Percentiles rank a stretch among this genome's conserved stretches.
phyloP scores from a whole-genome alignment of 2,888 invertebrate species.

The Micropterix aruncella region DNA sequence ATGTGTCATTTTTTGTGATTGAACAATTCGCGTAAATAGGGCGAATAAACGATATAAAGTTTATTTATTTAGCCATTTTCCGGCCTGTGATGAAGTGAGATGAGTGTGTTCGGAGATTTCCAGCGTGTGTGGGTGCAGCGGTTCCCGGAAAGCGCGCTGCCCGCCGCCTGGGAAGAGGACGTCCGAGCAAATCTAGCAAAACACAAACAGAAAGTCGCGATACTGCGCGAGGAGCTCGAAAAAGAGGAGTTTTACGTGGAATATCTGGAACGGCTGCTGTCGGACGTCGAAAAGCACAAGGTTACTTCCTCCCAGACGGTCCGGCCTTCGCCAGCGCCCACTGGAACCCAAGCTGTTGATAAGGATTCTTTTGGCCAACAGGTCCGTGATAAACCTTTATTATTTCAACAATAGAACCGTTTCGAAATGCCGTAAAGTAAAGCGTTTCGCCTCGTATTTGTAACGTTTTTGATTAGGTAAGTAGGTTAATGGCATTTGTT shows the following conservation, averaged over 20 bases:
- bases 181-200: slow-evolving; percentile 79
- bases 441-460: too few species aligned
- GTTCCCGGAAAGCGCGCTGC: slow-evolving; percentile 80
- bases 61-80: too few species aligned
- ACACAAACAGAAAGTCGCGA: slow-evolving; percentile 75
- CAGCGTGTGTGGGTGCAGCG: slow-evolving; percentile 85
- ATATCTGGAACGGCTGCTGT: slow-evolving; percentile 71
- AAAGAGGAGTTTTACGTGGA: slow-evolving; percentile 86
- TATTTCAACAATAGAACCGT: too few species aligned
- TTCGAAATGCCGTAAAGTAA: too few species aligned
- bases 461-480: too few species aligned
- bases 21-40: slow-evolving; percentile 5
- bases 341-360: slow-evolving; percentile 20
- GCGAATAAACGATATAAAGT: slow-evolving; percentile 27
- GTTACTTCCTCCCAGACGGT: slow-evolving; percentile 36
- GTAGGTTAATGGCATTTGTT: too few species aligned
- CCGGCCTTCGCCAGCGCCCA: slow-evolving; percentile 21
- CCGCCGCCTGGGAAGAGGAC: slow-evolving; percentile 88
- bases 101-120: slow-evolving; percentile 85
- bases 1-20: slow-evolving; percentile 10
- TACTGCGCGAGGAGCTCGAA: slow-evolving; percentile 72
- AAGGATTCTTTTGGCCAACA: slow-evolving; percentile 33
- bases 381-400: slow-evolving; percentile 22
- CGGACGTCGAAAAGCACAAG: slow-evolving; percentile 75
- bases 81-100: too few species aligned